Conservation (phyloP, 2,113 vertebrate species). For the Charina bottae region DNA sequence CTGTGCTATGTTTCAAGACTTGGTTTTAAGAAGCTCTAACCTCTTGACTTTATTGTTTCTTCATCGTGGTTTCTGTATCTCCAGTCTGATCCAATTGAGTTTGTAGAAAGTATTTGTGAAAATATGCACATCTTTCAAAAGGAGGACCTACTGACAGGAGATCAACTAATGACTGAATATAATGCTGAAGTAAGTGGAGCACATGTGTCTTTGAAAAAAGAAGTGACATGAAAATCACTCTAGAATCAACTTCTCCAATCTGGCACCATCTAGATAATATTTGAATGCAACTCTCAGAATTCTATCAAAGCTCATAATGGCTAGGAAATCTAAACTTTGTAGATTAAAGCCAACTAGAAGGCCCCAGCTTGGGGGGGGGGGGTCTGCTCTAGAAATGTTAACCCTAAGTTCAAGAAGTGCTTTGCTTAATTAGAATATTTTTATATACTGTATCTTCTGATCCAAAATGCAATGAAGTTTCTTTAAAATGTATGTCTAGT, state of each 20-base stretch:
- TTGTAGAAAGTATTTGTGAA: conserved; percentile 88
- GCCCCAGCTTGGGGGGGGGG: not conserved
- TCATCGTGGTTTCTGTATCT: conserved; percentile 27
- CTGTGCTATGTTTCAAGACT: not conserved
- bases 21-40: not conserved
- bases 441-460: not conserved
- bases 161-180: conserved; percentile 88
- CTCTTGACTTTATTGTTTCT: not conserved
- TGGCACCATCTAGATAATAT: not conserved
- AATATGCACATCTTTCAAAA: conserved; percentile 89
- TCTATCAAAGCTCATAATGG: not conserved
- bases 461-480: not conserved
- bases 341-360: not conserved
- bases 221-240: not conserved
- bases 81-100: conserved; percentile 88
- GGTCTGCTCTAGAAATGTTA: not conserved
- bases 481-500: not conserved
- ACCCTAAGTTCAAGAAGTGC: not conserved
- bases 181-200: conserved; percentile 74
- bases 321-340: not conserved
- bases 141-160: conserved; percentile 87
- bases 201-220: not conserved
- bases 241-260: not conserved
- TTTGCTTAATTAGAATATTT: not conserved
- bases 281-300: not conserved